Percentiles rank a stretch among this genome's conserved stretches.
phyloP scores from a whole-genome alignment of 2,888 invertebrate genomes.

The Dryomyza anilis region DNA sequence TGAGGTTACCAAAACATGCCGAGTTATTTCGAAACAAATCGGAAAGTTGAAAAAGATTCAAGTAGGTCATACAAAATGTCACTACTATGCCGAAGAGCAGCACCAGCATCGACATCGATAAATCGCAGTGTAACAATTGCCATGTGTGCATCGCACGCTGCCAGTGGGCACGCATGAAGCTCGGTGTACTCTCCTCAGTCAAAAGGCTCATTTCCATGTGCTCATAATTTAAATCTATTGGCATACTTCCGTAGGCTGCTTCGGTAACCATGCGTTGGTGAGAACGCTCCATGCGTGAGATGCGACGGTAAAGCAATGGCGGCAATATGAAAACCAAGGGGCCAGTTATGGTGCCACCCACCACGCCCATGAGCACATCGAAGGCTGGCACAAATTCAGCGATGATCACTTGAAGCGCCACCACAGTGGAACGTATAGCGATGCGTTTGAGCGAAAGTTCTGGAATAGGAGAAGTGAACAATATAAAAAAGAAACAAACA shows the following conservation, averaged over 20 bases:
- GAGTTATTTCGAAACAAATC: constrained; percentile 71
- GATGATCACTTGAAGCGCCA: constrained; percentile 73
- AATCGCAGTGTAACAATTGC: constrained; percentile 59
- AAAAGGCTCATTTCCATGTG: constrained; percentile 49
- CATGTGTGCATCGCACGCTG: constrained; percentile 40
- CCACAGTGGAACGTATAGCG: constrained; percentile 71
- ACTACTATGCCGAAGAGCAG: constrained; percentile 69
- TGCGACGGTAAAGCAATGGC: constrained; percentile 77
- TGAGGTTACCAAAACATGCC: constrained; percentile 72
- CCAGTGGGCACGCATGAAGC: constrained; percentile 39
- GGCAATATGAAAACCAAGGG: constrained; percentile 85
- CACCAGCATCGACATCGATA: constrained; percentile 65
- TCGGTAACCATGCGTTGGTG: constrained; percentile 54
- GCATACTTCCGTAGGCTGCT: constrained; percentile 55
- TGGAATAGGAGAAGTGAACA: constrained; percentile 57
- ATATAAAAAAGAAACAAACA: too few relatives aligned
- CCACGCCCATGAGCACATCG: constrained; percentile 82
- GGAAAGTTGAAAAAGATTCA: constrained; percentile 71
- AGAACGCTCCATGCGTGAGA: constrained; percentile 64
- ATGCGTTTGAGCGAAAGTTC: constrained; percentile 78
- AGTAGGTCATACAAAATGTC: constrained; percentile 73
- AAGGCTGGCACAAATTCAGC: constrained; percentile 85
- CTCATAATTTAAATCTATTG: constrained; percentile 53
- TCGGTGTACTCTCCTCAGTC: background rate
- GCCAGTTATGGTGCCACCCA: constrained; percentile 83